A percentile compares a stretch with the other conserved stretches of the same genome.
Conservation (phyloP, 2,888 invertebrate genomes). For the Euspilapteryx auroguttella region DNA sequence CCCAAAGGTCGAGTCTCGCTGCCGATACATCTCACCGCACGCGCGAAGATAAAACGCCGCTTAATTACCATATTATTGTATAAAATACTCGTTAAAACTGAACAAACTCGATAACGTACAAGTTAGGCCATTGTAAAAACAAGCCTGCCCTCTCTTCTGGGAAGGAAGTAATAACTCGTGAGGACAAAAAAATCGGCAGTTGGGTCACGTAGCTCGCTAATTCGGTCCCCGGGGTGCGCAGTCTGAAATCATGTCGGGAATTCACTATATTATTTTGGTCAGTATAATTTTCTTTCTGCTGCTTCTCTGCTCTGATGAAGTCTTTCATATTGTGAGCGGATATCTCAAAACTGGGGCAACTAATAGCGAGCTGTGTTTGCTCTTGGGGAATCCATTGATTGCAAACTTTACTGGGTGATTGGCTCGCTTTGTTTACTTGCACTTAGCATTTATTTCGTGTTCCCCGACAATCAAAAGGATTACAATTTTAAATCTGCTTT, state of each 20-base stretch:
- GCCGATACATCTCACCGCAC: not conserved
- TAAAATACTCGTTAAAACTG: constrained; percentile 50
- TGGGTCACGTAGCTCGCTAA: constrained; percentile 47
- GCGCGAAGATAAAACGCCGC: constrained; percentile 11
- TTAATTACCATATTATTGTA: constrained; percentile 52
- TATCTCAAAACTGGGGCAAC: too few relatives aligned
- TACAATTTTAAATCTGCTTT: too few relatives aligned
- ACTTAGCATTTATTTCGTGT: too few relatives aligned
- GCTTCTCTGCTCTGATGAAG: constrained; percentile 11
- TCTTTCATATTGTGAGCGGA: constrained; percentile 14
- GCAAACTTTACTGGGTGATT: too few relatives aligned
- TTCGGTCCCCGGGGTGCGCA: constrained; percentile 33
- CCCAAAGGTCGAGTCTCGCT: not conserved
- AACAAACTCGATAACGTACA: constrained; percentile 42
- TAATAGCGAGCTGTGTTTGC: too few relatives aligned
- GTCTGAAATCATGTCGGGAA: constrained; percentile 36
- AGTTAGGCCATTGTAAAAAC: constrained; percentile 36
- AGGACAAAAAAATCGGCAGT: constrained; percentile 43
- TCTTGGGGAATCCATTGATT: too few relatives aligned
- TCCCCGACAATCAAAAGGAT: too few relatives aligned
- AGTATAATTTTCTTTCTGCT: constrained; percentile 14
- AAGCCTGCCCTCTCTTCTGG: constrained; percentile 16
- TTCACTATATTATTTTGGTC: constrained; percentile 30
- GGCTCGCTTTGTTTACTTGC: too few relatives aligned
- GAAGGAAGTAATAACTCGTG: constrained; percentile 17